A percentile compares a stretch with the other conserved stretches of the same genome.
These are phyloP conservation scores for Apteryx mantelli DNA, from an alignment of 2,113 vertebrate genomes.

Conservation along the genomic window DNA sequence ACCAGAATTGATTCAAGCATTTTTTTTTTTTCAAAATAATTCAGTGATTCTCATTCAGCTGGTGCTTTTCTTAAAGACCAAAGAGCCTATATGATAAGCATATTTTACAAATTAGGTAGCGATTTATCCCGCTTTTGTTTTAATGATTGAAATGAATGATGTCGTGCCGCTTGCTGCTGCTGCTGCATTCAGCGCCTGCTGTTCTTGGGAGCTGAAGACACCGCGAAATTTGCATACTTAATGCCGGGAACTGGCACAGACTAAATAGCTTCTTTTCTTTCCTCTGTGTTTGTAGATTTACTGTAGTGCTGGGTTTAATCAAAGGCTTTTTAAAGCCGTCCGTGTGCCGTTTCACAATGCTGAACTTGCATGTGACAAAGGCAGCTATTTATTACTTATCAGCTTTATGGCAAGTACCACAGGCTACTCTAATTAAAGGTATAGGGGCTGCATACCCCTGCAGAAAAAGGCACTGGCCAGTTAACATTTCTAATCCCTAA, in stretches of 20 bases:
- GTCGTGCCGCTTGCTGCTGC: conserved; percentile 74
- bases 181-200: conserved; percentile 76
- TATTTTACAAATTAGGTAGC: conserved; percentile 80
- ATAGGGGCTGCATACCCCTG: conserved; percentile 58
- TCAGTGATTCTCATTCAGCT: conserved; percentile 74
- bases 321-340: conserved; percentile 77
- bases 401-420: conserved; percentile 68
- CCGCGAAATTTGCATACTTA: conserved; percentile 79
- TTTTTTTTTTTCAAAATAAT: conserved; percentile 60
- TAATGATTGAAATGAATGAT: conserved; percentile 83
- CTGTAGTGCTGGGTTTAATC: conserved; percentile 77
- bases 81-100: conserved; percentile 77
- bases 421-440: conserved; percentile 71
- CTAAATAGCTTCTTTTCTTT: conserved; percentile 78
- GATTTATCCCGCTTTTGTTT: conserved; percentile 81
- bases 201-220: conserved; percentile 78
- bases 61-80: conserved; percentile 75
- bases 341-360: conserved; percentile 75
- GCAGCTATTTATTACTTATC: conserved; percentile 78
- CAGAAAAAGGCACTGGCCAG: conserved; percentile 52
- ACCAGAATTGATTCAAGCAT: conserved; percentile 41
- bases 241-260: conserved; percentile 78
- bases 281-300: conserved; percentile 78
- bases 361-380: conserved; percentile 74
- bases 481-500: conserved; percentile 70